These are phyloP conservation scores for Hypocryptadius cinnamomeus DNA, from an alignment of 2,113 vertebrate species.

Conservation along the genomic window DNA sequence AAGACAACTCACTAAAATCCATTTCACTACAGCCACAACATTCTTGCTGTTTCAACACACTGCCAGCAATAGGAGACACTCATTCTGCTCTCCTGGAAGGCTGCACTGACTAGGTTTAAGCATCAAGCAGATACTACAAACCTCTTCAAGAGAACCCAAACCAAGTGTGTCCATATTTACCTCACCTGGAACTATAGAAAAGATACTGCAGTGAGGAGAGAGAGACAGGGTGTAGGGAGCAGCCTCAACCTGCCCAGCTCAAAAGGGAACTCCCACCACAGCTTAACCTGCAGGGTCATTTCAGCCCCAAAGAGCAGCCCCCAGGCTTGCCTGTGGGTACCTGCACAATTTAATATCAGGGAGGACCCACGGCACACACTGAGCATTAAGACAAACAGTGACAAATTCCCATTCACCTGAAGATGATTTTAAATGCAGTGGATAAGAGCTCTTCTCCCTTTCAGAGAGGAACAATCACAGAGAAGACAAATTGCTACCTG, in stretches of 20 bases:
- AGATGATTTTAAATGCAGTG: neutral
- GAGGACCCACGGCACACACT: rapidly evolving
- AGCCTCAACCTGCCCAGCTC: neutral
- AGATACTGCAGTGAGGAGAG: neutral
- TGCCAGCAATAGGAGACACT: neutral
- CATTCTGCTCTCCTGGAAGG: neutral
- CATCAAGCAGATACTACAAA: neutral
- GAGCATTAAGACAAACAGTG: neutral
- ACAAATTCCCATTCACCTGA: neutral
- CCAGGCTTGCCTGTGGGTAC: neutral
- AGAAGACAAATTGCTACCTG: neutral
- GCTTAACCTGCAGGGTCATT: neutral
- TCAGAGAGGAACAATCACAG: neutral
- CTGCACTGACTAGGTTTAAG: neutral
- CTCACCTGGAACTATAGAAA: neutral
- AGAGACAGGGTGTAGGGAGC: neutral
- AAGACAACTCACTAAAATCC: neutral
- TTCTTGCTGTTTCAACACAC: neutral
- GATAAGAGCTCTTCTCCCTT: neutral
- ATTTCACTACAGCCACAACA: neutral
- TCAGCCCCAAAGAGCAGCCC: neutral
- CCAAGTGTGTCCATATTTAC: neutral
- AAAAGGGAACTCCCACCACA: neutral
- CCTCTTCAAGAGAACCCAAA: neutral
- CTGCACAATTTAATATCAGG: neutral